Conservation (phyloP, 2,797 vertebrate genomes). For the Streptopelia turtur region DNA sequence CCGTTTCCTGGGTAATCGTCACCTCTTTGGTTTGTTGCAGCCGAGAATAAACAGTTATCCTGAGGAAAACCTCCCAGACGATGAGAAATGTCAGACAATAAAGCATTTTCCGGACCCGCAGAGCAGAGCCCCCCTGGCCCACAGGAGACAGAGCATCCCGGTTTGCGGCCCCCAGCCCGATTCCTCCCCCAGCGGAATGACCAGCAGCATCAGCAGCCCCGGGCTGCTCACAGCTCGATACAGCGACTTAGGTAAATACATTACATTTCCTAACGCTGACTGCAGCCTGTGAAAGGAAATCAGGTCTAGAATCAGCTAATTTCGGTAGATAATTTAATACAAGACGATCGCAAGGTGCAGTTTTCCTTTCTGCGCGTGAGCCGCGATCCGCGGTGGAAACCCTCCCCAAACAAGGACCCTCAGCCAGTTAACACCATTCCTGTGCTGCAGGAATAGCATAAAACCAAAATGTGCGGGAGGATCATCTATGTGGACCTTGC, state of each 20-base stretch:
- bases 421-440: not conserved
- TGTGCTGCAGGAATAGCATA: not conserved
- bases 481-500: not conserved
- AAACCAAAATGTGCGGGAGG: not conserved
- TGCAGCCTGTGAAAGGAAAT: not conserved
- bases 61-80: slow-evolving; percentile 86
- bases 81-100: slow-evolving; percentile 88
- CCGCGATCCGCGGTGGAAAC: accelerated
- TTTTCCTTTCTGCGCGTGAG: not conserved
- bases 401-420: not conserved
- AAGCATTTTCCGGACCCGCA: slow-evolving; percentile 87
- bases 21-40: slow-evolving; percentile 70
- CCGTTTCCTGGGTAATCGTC: not conserved
- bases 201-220: slow-evolving; percentile 87
- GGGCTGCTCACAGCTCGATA: slow-evolving; percentile 80
- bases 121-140: slow-evolving; percentile 78
- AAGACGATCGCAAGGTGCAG: not conserved
- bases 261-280: not conserved
- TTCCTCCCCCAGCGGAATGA: slow-evolving; percentile 80
- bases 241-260: slow-evolving; percentile 70
- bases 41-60: slow-evolving; percentile 86
- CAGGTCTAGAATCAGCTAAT: not conserved
- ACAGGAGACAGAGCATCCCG: slow-evolving; percentile 91
- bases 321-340: not conserved
- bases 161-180: slow-evolving; percentile 76